These are phyloP conservation scores for Tapirus indicus DNA, from an alignment of 2,797 vertebrate species.

Conservation along the genomic window DNA sequence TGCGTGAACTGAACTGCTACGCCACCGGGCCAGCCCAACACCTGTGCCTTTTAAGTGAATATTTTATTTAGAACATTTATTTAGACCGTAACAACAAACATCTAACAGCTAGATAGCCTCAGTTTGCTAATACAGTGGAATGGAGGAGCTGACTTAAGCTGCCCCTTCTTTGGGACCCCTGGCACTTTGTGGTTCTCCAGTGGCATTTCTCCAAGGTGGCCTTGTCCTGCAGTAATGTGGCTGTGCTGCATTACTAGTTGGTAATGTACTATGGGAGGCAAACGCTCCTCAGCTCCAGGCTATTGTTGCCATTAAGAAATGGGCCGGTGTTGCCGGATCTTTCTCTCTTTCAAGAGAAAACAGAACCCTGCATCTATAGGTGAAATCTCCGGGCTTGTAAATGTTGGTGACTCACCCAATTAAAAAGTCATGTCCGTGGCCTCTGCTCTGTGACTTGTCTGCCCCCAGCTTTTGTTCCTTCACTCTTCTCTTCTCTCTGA, in stretches of 20 bases:
- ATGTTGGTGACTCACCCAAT: neutral
- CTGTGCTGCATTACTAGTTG: neutral
- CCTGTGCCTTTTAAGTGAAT: neutral
- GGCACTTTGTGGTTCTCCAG: neutral
- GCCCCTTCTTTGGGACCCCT: neutral
- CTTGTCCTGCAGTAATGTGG: neutral
- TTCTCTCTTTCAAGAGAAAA: neutral
- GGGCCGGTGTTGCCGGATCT: neutral
- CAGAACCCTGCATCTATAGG: neutral
- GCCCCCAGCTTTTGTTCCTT: neutral
- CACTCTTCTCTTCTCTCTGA: neutral
- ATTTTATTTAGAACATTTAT: neutral
- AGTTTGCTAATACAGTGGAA: neutral
- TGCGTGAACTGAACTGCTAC: too few species aligned
- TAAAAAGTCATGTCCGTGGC: neutral
- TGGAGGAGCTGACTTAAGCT: neutral
- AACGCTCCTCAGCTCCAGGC: neutral
- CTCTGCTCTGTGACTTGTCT: neutral
- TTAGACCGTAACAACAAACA: neutral
- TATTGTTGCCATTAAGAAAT: neutral
- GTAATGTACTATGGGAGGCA: neutral
- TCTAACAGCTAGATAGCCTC: neutral
- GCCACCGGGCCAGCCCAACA: too few species aligned
- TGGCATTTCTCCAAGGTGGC: neutral
- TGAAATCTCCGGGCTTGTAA: neutral